Conservation (phyloP, 2,888 invertebrate species). For the Antheraea assamensis region DNA sequence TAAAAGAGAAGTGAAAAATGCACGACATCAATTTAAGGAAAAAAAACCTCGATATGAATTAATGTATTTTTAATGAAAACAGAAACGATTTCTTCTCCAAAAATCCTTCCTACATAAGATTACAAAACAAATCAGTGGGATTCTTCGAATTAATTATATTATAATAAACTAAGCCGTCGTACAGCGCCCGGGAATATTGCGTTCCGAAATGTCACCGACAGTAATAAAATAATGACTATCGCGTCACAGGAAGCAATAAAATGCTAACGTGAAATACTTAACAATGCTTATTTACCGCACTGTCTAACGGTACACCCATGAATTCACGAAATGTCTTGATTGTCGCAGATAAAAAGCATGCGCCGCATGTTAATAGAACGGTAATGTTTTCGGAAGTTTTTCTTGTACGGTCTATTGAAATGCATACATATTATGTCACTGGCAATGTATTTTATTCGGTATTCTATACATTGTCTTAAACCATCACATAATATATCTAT, state of each 20-base stretch:
- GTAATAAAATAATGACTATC: conserved; percentile 52
- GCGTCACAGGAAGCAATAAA: conserved; percentile 62
- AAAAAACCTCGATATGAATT: neutral
- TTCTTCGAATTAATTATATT: conserved; percentile 29
- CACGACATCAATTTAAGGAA: neutral
- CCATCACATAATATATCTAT: too few species aligned
- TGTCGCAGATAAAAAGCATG: conserved; percentile 25
- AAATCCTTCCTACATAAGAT: neutral
- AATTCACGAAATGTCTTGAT: conserved; percentile 30
- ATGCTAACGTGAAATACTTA: conserved; percentile 46
- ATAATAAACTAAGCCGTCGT: conserved; percentile 35
- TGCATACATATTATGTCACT: neutral
- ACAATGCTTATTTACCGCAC: conserved; percentile 31
- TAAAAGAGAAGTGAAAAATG: neutral
- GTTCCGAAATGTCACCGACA: conserved; percentile 31
- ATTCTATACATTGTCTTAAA: neutral
- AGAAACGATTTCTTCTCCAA: neutral
- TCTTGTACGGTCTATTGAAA: neutral
- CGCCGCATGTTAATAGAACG: conserved; percentile 12
- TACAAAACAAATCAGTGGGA: neutral
- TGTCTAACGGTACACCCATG: conserved; percentile 13
- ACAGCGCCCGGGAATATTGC: conserved; percentile 33
- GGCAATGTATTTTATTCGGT: neutral
- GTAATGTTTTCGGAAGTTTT: conserved; percentile 4
- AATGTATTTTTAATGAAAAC: too few species aligned